Conservation (phyloP, 1,140 invertebrate genomes). For the Dendroctonus ponderosae region DNA sequence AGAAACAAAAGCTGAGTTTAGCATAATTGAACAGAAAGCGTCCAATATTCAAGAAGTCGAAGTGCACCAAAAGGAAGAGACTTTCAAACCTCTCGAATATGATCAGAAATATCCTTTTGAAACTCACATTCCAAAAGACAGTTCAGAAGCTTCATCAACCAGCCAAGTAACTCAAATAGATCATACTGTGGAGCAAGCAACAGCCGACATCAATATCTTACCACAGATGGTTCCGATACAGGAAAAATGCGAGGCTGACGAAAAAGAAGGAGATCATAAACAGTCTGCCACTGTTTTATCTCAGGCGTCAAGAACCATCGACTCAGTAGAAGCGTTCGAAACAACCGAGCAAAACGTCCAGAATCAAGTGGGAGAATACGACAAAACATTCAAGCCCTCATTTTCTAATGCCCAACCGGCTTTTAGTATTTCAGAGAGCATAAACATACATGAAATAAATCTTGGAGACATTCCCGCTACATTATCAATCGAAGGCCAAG, state of each 20-base stretch:
- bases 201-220: constrained; percentile 25
- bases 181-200: constrained; percentile 4
- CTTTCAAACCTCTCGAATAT: constrained; percentile 50
- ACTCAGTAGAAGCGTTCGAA: constrained; percentile 59
- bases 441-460: constrained; percentile 59
- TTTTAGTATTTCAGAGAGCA: constrained; percentile 59
- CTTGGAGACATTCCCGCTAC: constrained; percentile 47
- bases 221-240: constrained; percentile 15
- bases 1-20: constrained; percentile 54
- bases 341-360: constrained; percentile 60
- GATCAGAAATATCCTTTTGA: constrained; percentile 43
- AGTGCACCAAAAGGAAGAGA: constrained; percentile 59
- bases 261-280: constrained; percentile 31
- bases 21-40: constrained; percentile 62
- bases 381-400: constrained; percentile 52
- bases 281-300: background rate
- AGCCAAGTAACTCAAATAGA: constrained; percentile 39
- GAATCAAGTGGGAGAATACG: constrained; percentile 55
- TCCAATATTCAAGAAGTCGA: constrained; percentile 61
- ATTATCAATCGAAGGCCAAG: constrained; percentile 40
- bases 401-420: constrained; percentile 55
- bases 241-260: constrained; percentile 20
- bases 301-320: constrained; percentile 55
- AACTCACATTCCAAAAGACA: constrained; percentile 50
- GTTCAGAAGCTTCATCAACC: constrained; percentile 56